phyloP scores from a whole-genome alignment of 2,113 vertebrate genomes.

The Macaca fascicularis region T2T-MFA8v1.1 NC_088388.1:42901501-42902000 shows the following conservation, averaged over 20 bases:
- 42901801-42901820: background rate
- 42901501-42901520: background rate
- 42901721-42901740: background rate
- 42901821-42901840: background rate
- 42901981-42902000: background rate
- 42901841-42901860: background rate
- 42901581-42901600: background rate
- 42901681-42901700: background rate
- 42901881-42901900: background rate
- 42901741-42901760: background rate
- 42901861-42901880: background rate
- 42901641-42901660: background rate
- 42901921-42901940: background rate
- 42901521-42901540: slow-evolving; percentile 29
- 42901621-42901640: background rate
- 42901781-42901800: background rate
- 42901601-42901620: background rate
- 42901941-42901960: background rate
- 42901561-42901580: background rate
- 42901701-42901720: background rate
- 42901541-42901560: background rate
- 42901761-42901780: background rate
- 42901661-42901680: background rate
- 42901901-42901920: background rate
- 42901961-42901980: background rate